A percentile compares a stretch with the other conserved stretches of the same genome.
Conservation (phyloP, 2,888 invertebrate genomes). For the Drosophila bunnanda region DNA sequence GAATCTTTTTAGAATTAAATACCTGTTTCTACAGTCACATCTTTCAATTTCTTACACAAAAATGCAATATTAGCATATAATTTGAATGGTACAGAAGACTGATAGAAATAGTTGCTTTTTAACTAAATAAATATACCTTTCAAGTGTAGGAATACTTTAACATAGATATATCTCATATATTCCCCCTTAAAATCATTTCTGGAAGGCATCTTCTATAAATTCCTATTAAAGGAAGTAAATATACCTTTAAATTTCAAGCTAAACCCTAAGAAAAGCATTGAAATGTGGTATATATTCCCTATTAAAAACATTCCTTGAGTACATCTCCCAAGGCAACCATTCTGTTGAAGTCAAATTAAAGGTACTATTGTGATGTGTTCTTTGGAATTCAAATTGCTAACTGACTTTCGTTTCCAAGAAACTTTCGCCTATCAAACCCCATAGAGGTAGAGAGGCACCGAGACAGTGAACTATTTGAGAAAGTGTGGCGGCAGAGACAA, state of each 20-base stretch:
- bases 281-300: neutral
- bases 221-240: neutral
- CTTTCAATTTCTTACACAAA: too few species aligned
- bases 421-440: conserved; percentile 36
- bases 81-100: too few species aligned
- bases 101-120: too few species aligned
- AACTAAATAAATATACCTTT: too few species aligned
- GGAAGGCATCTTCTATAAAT: too few species aligned
- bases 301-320: neutral
- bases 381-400: neutral
- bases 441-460: neutral
- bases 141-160: too few species aligned
- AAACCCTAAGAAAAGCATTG: neutral
- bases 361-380: neutral
- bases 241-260: neutral
- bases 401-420: conserved; percentile 17
- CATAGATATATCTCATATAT: too few species aligned
- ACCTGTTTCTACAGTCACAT: too few species aligned
- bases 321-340: neutral
- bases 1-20: too few species aligned
- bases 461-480: conserved; percentile 27
- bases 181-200: too few species aligned
- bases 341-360: neutral
- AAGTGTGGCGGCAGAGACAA: conserved; percentile 44
- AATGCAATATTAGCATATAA: too few species aligned